Base-by-base conservation (phyloP, 2,888 invertebrate genomes). In the Odontocerum albicorne region DNA sequence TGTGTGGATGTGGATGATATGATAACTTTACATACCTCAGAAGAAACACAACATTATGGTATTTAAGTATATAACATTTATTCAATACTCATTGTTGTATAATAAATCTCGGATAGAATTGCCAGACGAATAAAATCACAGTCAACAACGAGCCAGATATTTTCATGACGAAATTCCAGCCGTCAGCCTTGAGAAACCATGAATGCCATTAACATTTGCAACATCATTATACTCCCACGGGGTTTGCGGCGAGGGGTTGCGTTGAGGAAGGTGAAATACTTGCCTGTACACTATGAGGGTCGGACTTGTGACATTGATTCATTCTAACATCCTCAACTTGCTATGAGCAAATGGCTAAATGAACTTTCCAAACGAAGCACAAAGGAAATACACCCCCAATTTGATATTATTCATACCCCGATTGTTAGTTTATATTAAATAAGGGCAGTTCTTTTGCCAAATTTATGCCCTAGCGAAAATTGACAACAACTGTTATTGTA, bases 301-400 rank as follows among this genome's bases (percentile, higher is more conserved):
- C 12, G 32, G 27, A 17, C 27, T 19, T 17, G 39, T 49, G 52
- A 52, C 57, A 42, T 43, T 57, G 57, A 57, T 57, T 57, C 47
- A 57, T 57, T 35, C 52, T 38, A 43, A 51, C 57, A 47, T 52
- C 47, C 32, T 44, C 47, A 46, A 47, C n/a, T 50, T 52, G 47
- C 43, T 35, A 27, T 50, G 43, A 31, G 13, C 42, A 31, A 49
- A 31, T 47, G 22, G 57, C 47, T 36, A 57, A 57, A 57, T 57
- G 52, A 57, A 52, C 57, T 57, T 45, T 54, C 22, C 49, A 40
- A 45, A 22, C 15, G 36, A 32, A 17, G 39, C 40, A 51, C 49
- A 51, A 55, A 49, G n/a, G n/a, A 39, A 33, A 22, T 39, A 38
- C 44, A 43, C 49, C 47, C 35, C 20, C 20, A 8, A 13, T 33